Base-by-base conservation (phyloP, 2,113 vertebrate species). In the Burhinus bistriatus region DNA sequence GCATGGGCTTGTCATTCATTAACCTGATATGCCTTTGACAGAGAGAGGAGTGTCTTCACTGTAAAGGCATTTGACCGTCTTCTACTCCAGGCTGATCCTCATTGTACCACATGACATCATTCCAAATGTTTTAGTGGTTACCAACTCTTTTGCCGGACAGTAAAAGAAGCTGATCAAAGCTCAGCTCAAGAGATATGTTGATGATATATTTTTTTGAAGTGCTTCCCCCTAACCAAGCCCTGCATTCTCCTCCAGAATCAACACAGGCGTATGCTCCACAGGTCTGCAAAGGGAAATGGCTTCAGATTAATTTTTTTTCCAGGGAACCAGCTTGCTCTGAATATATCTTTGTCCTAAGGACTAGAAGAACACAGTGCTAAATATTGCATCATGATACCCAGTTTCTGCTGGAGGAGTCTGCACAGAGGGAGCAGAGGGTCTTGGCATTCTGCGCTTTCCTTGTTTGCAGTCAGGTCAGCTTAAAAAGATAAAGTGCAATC, bases 401-500 rank as follows among this genome's bases (percentile, higher is more conserved):
- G 49, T 79, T 94, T 89, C 65, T 86, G 30, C 44, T 87, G 78
- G 47, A 75, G 52, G 36, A 78, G 66, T 23, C 64, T 88, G 62
- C 34, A 59, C 12, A 44, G 54, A 93, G 54, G 52, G 66, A 89
- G 58, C 1, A 0, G 49, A 91, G 83, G 36, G 62, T 49, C 65
- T 59, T 92, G 91, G 80, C 96, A 94, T 95, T 90, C 84, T 98
- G 78, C 5, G 1, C 90, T 92, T 97, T 96, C 94, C 75, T 93
- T 68, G 38, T 66, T 95, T 90, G 95, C 86, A 68, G 94, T 90
- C 95, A 86, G 85, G 77, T 97, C 89, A 93, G 57, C 65, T 89
- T 92, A 55, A 85, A 95, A 90, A 96, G 96, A 97, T 97, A 96
- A 97, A 97, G 79, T 64, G 57, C 79, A 79, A 95, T 96, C 87